Percentiles rank a stretch among this genome's conserved stretches.
Conservation (phyloP, 2,113 vertebrate genomes). For the Cromileptes altivelis region DNA sequence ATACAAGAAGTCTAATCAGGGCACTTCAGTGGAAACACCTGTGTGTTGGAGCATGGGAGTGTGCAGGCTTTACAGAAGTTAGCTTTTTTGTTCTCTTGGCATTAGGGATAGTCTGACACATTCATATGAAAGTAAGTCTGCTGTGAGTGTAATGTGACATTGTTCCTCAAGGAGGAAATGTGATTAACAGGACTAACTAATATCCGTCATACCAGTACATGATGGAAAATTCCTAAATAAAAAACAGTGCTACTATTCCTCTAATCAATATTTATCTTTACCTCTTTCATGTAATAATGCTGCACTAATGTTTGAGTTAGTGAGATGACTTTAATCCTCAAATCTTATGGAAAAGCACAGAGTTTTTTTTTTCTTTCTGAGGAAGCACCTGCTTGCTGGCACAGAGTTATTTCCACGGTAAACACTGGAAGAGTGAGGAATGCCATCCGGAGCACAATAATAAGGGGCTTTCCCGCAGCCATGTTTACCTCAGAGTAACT, state of each 20-base stretch:
- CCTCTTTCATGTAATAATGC: neutral
- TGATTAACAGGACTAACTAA: neutral
- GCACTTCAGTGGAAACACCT: neutral
- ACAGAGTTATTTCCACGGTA: constrained; percentile 81
- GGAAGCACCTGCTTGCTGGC: constrained; percentile 87
- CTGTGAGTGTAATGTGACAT: neutral
- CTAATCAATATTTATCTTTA: neutral
- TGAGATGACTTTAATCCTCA: constrained; percentile 49
- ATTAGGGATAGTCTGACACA: neutral
- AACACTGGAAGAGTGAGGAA: constrained; percentile 81
- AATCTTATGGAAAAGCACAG: constrained; percentile 74
- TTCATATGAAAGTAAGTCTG: constrained; percentile 8
- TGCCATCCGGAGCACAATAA: constrained; percentile 84
- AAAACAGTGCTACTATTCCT: neutral
- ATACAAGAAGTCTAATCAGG: neutral
- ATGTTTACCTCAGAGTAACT: constrained; percentile 81
- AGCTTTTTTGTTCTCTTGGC: neutral
- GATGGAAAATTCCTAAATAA: neutral
- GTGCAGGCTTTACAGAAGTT: neutral
- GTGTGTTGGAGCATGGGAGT: neutral
- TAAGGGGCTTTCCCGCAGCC: constrained; percentile 81
- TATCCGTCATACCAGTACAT: neutral
- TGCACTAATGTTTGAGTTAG: constrained; percentile 22
- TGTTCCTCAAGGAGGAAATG: constrained; percentile 1
- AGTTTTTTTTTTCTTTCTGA: constrained; percentile 55